Base-by-base conservation (phyloP, 1,140 invertebrate genomes). In the Rhopalosiphum padi region DNA sequence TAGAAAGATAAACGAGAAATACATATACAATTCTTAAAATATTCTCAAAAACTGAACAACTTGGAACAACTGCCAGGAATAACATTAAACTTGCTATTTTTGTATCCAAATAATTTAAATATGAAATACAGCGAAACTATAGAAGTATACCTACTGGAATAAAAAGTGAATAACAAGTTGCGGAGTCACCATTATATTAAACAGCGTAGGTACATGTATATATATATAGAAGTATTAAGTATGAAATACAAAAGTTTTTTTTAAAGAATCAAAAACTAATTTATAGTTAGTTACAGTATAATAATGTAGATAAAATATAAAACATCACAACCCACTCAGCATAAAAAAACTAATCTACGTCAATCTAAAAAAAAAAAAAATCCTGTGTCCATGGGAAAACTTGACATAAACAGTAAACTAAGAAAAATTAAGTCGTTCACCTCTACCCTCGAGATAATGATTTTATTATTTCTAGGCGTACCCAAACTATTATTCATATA, bases 61-160 rank as follows among this genome's bases (percentile, higher is more conserved):
- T 77, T 77, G 5, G 15, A 77, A 77, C 15, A 77, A 77, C 60
- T 77, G 30, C 30, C 60, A 35, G 60, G 15, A 77, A 68, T 68
- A 68, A 68, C 60, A 68, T 77, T 77, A 77, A 68, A 77, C 60
- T 77, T 77, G 11, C 15, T n/a, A 35, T 77, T 77, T 77, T 77
- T 5, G n/a, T 35, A 77, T n/a, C n/a, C 60, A 77, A 6, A 77
- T 77, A 77, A 77, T n/a, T n/a, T 77, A 77, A 77, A 77, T 77
- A 77, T 77, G 30, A 77, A 77, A 77, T 77, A n/a, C 60, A n/a
- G 30, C 9, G 11, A 15, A 77, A 77, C 60, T 77, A n/a, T 18
- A n/a, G 60, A 77, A n/a, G 60, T n/a, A 77, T 77, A 77, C n/a
- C 60, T 77, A 77, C 60, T 77, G 60, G 60, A 77, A 77, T 77